Percentiles rank a stretch among this genome's conserved stretches.
phyloP scores from a whole-genome alignment of 64 coral and sea anemone species.

The Orbicella faveolata region DNA sequence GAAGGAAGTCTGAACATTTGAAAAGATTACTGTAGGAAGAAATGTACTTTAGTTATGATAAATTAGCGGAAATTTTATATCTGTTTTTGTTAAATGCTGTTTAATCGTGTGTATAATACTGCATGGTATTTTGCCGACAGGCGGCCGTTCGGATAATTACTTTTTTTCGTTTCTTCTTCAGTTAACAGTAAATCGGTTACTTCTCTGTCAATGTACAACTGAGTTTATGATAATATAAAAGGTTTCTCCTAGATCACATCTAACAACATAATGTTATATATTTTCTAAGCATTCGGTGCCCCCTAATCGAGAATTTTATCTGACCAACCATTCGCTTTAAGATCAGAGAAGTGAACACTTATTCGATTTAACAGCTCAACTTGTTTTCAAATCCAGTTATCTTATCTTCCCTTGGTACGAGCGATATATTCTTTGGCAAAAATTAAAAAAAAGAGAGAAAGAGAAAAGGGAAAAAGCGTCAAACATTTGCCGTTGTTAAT shows the following conservation, averaged over 20 bases:
- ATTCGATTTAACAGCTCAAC: background rate
- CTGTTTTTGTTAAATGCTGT: slow-evolving; percentile 16
- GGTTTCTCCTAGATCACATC: background rate
- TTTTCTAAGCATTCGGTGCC: background rate
- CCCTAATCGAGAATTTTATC: background rate
- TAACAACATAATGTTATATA: background rate
- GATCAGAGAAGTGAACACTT: background rate
- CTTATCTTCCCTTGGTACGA: background rate
- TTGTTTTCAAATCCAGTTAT: background rate
- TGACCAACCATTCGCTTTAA: background rate
- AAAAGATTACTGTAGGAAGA: background rate
- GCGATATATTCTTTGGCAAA: background rate
- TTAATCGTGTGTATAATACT: background rate
- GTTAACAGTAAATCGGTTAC: background rate
- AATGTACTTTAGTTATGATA: background rate
- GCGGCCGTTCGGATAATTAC: background rate
- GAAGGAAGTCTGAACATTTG: background rate
- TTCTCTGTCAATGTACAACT: background rate
- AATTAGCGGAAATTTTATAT: slow-evolving; percentile 19
- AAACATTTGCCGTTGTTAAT: background rate
- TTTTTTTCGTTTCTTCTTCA: background rate
- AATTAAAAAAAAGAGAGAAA: background rate
- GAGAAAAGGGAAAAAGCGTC: background rate
- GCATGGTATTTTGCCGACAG: background rate
- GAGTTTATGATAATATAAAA: background rate